phyloP scores from a whole-genome alignment of 1,140 invertebrate species.

The Paraescarpia echinospica region DNA sequence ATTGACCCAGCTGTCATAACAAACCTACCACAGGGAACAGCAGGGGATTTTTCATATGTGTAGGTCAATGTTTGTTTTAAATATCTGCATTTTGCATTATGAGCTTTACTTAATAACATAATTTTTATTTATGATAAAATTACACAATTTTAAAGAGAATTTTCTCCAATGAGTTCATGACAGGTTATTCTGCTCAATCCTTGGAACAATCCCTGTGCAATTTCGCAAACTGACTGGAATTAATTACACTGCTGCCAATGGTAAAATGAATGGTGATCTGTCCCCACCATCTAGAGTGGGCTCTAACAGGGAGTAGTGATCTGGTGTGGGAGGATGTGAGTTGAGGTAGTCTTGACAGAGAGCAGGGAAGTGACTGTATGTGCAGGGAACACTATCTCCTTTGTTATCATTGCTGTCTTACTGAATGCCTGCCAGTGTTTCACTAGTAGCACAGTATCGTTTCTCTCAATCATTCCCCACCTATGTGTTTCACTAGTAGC shows the following conservation, averaged over 20 bases:
- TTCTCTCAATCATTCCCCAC: no score
- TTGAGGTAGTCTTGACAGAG: neutral
- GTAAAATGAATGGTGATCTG: neutral
- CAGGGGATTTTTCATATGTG: no score
- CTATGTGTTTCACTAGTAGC: no score
- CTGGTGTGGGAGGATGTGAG: neutral
- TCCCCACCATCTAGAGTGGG: neutral
- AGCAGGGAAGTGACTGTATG: neutral
- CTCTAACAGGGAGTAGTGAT: neutral
- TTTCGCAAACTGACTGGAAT: neutral
- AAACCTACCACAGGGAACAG: no score
- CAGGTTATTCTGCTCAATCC: neutral
- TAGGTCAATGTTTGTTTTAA: no score
- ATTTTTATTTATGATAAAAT: no score
- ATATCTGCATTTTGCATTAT: no score
- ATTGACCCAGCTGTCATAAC: no score
- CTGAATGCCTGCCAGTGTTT: no score
- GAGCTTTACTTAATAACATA: no score
- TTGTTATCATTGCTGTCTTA: neutral
- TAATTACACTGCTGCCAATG: neutral
- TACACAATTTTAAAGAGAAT: no score
- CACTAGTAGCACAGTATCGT: no score
- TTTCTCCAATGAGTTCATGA: neutral
- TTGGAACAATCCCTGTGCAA: neutral
- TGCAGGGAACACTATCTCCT: neutral